Percentiles rank a stretch among this genome's conserved stretches.
phyloP scores from a whole-genome alignment of 2,797 vertebrate species.

The Phoxinus dragarum region DNA sequence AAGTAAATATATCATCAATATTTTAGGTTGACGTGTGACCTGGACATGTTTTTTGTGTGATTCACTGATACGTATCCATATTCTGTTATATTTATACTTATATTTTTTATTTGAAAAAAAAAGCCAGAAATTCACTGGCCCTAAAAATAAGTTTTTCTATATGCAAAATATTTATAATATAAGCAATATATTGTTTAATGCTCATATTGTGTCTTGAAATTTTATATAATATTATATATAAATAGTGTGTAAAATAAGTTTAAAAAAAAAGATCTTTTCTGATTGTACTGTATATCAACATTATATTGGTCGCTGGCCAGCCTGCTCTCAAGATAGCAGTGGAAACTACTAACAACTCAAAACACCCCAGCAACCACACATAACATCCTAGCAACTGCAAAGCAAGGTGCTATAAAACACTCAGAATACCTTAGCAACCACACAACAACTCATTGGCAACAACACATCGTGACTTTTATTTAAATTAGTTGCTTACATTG shows the following conservation, averaged over 20 bases:
- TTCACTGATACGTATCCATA: too few relatives aligned
- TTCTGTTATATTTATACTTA: too few relatives aligned
- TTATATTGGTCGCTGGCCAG: neutral
- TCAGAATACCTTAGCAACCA: neutral
- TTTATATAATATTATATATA: too few relatives aligned
- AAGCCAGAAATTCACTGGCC: neutral
- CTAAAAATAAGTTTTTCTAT: neutral
- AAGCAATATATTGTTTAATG: neutral
- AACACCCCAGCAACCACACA: neutral
- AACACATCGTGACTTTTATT: neutral
- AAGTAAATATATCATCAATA: too few relatives aligned
- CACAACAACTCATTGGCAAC: neutral
- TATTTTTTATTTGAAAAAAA: too few relatives aligned
- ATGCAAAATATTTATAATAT: neutral
- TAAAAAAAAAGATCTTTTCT: neutral
- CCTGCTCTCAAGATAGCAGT: neutral
- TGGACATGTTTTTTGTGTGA: too few relatives aligned
- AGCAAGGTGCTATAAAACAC: slow-evolving; percentile 12
- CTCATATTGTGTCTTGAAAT: neutral
- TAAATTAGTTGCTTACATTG: neutral
- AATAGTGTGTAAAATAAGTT: neutral
- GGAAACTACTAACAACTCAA: neutral
- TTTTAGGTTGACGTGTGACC: too few relatives aligned
- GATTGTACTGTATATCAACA: neutral
- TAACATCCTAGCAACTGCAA: slow-evolving; percentile 1